Base-by-base conservation (phyloP, 2,797 vertebrate species). In the Chaunax sp. region DNA sequence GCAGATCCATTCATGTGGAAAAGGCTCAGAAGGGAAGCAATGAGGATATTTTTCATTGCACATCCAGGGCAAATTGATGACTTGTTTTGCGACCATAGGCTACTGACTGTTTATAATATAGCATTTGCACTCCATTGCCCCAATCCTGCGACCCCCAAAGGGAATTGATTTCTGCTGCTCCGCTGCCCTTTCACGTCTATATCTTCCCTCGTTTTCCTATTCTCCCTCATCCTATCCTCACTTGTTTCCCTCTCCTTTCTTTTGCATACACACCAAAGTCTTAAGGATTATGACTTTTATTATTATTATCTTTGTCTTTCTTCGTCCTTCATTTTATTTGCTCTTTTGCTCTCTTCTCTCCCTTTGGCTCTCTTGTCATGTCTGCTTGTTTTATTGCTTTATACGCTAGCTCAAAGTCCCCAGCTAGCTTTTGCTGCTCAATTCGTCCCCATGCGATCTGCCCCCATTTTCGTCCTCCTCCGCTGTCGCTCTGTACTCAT, bases 41-140 rank as follows among this genome's bases (percentile, higher is more conserved):
- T 46, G 55, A 75, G 72, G 78, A 76, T 84, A 78, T 69, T 84
- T 88, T 82, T 87, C 80, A 69, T 55, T 82, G 83, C 85, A 75
- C 82, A 90, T 90, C 75, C 74, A 84, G 85, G 78, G 69, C 80
- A 79, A 88, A 79, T 80, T 81, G 84, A 84, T 73, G 76, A 59
- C 82, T 80, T 79, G 67, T 78, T 67, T 75, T 84, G 64, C 7
- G 30, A 37, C 77, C 56, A 19, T 72, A 75, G 67, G 72, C 77
- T 66, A 78, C 83, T 74, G 79, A 87, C 77, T 87, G 80, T 91
- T 90, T 88, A 83, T 86, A 80, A 85, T 80, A 80, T 84, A 84
- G 70, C 76, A 86, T 87, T 91, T 88, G 83, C 90, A 86, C 83
- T 89, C 78, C 64, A 77, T 79, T 87, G 84, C 69, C 80, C 84